Percentiles rank a stretch among this genome's conserved stretches.
These are phyloP conservation scores for Lasiurus cinereus DNA, from an alignment of 2,113 vertebrate genomes.

Conservation along the genomic window DNA sequence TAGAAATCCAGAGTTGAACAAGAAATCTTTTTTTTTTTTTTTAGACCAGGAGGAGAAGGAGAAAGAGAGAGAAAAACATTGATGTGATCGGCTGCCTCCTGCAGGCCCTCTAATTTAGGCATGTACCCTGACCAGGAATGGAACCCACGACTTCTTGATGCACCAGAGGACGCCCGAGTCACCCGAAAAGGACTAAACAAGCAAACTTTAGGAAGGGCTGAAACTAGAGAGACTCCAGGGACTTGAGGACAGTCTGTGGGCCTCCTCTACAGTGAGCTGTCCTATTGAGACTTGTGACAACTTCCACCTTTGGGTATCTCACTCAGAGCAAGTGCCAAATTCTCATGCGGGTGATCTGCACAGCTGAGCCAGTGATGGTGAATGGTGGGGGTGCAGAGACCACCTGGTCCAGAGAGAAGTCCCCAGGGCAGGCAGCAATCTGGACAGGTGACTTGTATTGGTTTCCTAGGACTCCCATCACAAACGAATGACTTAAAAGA, in stretches of 20 bases:
- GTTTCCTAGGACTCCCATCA: background rate
- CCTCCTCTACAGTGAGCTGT: background rate
- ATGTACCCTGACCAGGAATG: no score
- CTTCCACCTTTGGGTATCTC: background rate
- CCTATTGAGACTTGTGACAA: background rate
- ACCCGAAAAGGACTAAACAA: no score
- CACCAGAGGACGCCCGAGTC: no score
- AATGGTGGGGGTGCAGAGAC: background rate
- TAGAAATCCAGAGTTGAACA: background rate
- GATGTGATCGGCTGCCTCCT: no score
- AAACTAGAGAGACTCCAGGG: background rate
- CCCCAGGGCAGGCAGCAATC: background rate
- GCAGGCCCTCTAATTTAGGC: no score
- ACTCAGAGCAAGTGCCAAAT: background rate
- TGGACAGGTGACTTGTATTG: background rate
- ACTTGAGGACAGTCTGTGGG: background rate
- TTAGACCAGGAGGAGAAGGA: no score
- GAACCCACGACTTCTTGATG: no score
- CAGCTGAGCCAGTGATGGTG: background rate
- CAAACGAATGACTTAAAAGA: background rate
- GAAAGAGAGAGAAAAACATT: no score
- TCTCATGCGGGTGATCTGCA: background rate
- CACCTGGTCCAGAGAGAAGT: background rate
- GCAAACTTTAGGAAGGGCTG: background rate
- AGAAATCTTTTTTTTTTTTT: background rate